These are phyloP conservation scores for Drosophila borealis DNA, from an alignment of 2,888 invertebrate species.

Conservation along the genomic window DNA sequence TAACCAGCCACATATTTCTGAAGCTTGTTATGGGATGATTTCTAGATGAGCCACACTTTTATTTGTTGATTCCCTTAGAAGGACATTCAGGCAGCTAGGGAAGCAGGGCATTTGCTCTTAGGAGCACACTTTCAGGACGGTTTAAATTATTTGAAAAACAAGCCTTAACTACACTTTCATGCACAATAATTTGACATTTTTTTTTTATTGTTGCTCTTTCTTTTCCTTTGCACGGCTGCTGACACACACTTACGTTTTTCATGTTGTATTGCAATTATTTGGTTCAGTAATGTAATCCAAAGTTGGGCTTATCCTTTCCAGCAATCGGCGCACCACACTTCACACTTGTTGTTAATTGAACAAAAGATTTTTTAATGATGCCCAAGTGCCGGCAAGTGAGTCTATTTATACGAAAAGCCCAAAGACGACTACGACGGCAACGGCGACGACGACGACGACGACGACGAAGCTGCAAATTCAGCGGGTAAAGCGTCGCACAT, in stretches of 20 bases:
- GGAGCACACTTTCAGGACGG: conserved; percentile 3
- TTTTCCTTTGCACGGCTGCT: not conserved
- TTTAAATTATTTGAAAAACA: not conserved
- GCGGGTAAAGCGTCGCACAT: conserved; percentile 70
- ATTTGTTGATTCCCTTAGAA: too few species aligned
- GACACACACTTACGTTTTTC: conserved; percentile 79
- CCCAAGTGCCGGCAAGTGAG: conserved; percentile 83
- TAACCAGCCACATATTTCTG: not conserved
- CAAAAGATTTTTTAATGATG: conserved; percentile 84
- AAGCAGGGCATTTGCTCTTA: too few species aligned
- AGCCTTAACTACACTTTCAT: not conserved
- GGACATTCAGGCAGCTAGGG: too few species aligned
- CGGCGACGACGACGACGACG: not conserved
- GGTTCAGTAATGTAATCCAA: conserved; percentile 56
- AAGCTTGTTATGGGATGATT: not conserved
- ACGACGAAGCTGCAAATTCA: conserved; percentile 60
- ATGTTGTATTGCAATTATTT: conserved; percentile 58
- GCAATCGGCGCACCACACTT: conserved; percentile 50
- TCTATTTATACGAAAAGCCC: conserved; percentile 83
- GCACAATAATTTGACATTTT: not conserved
- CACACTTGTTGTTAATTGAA: conserved; percentile 82
- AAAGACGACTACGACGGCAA: conserved; percentile 36
- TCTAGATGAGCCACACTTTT: not conserved
- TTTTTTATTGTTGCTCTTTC: not conserved
- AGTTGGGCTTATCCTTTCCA: conserved; percentile 57